Percentiles rank a stretch among this genome's conserved stretches.
phyloP scores from a whole-genome alignment of 2,888 invertebrate genomes.

The Andrena praecox region DNA sequence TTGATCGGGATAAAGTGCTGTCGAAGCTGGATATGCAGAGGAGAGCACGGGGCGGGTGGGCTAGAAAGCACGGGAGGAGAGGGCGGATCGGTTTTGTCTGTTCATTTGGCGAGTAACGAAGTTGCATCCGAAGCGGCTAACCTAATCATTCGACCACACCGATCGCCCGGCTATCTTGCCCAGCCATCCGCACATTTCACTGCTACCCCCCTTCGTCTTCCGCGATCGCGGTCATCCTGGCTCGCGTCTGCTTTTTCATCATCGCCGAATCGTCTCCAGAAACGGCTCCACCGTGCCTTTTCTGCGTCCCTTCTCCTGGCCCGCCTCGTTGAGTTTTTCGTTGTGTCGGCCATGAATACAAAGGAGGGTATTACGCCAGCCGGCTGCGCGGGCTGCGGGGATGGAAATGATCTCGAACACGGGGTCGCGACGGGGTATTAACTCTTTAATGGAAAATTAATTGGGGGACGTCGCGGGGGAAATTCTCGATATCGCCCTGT shows the following conservation, averaged over 20 bases:
- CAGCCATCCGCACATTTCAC: conserved; percentile 33
- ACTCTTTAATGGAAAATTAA: conserved; percentile 52
- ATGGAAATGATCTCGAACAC: conserved; percentile 19
- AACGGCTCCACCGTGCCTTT: conserved; percentile 4
- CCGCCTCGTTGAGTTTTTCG: conserved; percentile 31
- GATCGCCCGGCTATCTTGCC: conserved; percentile 26
- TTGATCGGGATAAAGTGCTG: conserved; percentile 71
- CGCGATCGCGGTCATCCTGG: background rate
- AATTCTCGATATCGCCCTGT: background rate
- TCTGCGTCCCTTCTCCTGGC: background rate
- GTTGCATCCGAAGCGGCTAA: conserved; percentile 80
- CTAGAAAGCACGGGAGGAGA: conserved; percentile 17
- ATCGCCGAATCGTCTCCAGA: conserved; percentile 24
- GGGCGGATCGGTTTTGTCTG: conserved; percentile 73
- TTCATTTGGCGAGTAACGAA: conserved; percentile 81
- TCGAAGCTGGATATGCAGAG: conserved; percentile 46
- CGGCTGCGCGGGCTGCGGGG: background rate
- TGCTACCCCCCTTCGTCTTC: conserved; percentile 1
- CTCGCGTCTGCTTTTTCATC: conserved; percentile 28
- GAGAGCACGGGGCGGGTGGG: conserved; percentile 5
- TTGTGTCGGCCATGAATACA: conserved; percentile 37
- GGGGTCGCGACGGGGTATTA: conserved; percentile 33
- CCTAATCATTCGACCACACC: conserved; percentile 80
- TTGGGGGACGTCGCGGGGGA: background rate
- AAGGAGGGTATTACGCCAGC: conserved; percentile 27